Evolutionary conservation across 2,113 vertebrate species (phyloP).

Genomic region (Rhagologus leucostigma): DNA sequence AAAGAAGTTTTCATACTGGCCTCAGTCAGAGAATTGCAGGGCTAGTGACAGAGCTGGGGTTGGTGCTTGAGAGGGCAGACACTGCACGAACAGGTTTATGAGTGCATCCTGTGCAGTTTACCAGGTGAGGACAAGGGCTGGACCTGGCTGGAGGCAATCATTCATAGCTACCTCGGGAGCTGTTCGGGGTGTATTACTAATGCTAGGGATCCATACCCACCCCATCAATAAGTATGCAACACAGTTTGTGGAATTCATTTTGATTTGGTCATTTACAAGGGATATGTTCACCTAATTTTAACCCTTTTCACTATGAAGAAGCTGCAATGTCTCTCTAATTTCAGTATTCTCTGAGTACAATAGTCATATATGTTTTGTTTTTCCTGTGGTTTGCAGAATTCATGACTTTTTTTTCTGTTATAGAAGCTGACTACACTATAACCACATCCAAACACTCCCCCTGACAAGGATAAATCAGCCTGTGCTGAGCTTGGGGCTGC

Average conservation of each 20-base stretch:
- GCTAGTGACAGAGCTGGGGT: not conserved
- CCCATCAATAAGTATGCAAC: not conserved
- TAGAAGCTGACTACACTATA: conserved; percentile 19
- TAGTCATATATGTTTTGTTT: not conserved
- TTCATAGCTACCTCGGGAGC: not conserved
- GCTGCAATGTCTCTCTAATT: not conserved
- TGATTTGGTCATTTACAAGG: not conserved
- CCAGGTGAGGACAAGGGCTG: not conserved
- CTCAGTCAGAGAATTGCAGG: not conserved
- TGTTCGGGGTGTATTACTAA: not conserved
- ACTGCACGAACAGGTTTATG: not conserved
- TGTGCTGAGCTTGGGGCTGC: not conserved
- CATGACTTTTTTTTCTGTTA: not conserved
- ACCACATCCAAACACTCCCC: conserved; percentile 35
- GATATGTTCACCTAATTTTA: not conserved
- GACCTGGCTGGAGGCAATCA: not conserved
- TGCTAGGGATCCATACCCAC: not conserved
- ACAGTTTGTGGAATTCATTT: not conserved
- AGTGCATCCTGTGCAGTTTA: not conserved
- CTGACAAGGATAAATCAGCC: conserved; percentile 49
- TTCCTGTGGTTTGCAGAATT: not conserved
- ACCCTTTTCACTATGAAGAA: not conserved
- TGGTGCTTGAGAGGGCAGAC: not conserved
- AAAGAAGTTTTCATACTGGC: not conserved
- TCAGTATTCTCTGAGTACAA: not conserved